Evolutionary conservation across 2,113 vertebrate genomes (phyloP).

Genomic region (Sapayoa aenigma): DNA sequence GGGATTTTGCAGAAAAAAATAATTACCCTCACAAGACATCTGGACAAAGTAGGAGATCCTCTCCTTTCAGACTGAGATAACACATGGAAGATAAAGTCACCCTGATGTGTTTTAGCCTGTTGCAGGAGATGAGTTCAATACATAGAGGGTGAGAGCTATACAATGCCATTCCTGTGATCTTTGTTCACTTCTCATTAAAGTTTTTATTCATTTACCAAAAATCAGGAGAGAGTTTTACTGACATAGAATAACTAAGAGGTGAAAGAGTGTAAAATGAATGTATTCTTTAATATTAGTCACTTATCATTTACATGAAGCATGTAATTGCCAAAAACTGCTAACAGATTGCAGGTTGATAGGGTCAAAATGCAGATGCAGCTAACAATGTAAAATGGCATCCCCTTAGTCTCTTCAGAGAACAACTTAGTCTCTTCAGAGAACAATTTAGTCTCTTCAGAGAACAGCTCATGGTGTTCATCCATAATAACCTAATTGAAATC

Average conservation of each 20-base stretch:
- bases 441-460: neutral
- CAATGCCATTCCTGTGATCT: neutral
- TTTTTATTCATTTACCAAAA: neutral
- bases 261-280: neutral
- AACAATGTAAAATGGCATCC: neutral
- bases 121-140: neutral
- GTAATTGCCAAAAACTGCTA: constrained; percentile 30
- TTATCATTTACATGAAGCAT: constrained; percentile 40
- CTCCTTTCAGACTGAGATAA: neutral
- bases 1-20: neutral
- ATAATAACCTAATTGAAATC: neutral
- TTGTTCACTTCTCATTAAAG: neutral
- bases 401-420: neutral
- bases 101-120: neutral
- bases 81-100: neutral
- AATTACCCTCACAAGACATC: neutral
- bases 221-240: neutral
- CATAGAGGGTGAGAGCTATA: neutral
- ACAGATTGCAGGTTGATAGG: constrained; percentile 42
- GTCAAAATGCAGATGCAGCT: neutral
- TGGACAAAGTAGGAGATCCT: neutral
- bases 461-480: neutral
- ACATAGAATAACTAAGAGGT: neutral
- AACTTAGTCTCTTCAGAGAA: neutral
- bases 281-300: constrained; percentile 14